Conservation (phyloP, 2,888 invertebrate genomes). For the Epinotia ramella region DNA sequence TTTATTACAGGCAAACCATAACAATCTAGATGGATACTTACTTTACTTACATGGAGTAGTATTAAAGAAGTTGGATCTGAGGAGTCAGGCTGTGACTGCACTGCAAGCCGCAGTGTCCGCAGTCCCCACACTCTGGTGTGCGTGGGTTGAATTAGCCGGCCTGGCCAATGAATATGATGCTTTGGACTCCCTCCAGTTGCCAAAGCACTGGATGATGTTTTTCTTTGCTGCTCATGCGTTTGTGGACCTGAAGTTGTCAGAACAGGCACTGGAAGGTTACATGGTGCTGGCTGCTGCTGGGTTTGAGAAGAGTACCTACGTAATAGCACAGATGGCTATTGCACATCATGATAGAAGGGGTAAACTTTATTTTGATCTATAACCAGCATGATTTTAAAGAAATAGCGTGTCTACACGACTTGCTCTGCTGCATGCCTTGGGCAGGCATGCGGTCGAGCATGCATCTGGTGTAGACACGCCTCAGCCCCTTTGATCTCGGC, state of each 20-base stretch:
- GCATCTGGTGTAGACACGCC: no score
- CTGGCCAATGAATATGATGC: constrained; percentile 93
- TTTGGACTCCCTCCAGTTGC: constrained; percentile 87
- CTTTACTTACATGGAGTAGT: constrained; percentile 96
- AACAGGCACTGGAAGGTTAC: constrained; percentile 95
- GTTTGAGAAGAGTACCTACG: constrained; percentile 94
- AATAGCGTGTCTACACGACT: no score
- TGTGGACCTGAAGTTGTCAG: constrained; percentile 94
- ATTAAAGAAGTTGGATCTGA: constrained; percentile 93
- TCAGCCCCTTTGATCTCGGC: no score
- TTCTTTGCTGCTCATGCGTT: constrained; percentile 96
- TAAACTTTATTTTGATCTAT: constrained; percentile 61
- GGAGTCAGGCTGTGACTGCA: constrained; percentile 90
- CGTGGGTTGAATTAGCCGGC: constrained; percentile 96
- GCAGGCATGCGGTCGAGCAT: no score
- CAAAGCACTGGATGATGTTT: constrained; percentile 97
- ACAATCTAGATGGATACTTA: constrained; percentile 93
- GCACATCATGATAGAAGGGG: constrained; percentile 97
- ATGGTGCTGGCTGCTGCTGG: constrained; percentile 91
- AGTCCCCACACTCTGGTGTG: constrained; percentile 96
- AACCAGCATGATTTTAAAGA: no score
- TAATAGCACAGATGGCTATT: constrained; percentile 96
- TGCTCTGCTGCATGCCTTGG: no score
- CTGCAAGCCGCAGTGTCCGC: constrained; percentile 91
- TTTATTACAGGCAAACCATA: constrained; percentile 81